phyloP scores from a whole-genome alignment of 2,888 invertebrate species.

The Erebia palarica region DNA sequence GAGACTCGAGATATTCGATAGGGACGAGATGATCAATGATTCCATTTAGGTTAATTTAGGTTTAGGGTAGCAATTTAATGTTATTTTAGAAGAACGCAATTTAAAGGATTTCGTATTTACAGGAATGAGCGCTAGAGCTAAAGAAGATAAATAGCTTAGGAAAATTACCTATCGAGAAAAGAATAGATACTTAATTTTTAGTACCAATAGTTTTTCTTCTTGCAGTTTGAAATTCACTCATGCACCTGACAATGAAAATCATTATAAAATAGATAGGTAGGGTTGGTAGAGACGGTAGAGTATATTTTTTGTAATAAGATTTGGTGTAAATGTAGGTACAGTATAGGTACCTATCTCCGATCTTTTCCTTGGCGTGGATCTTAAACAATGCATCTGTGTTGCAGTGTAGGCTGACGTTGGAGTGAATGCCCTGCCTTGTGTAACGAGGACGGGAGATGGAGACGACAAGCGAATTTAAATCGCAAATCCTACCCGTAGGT shows the following conservation, averaged over 20 bases:
- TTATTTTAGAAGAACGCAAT: neutral
- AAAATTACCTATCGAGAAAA: too few relatives aligned
- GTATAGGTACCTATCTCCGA: neutral
- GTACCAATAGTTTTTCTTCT: too few relatives aligned
- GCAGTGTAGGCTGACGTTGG: constrained; percentile 33
- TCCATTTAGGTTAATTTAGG: neutral
- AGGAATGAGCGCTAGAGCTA: too few relatives aligned
- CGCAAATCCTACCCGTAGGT: constrained; percentile 32
- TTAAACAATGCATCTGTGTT: constrained; percentile 32
- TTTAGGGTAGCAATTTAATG: too few relatives aligned
- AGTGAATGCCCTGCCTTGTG: constrained; percentile 51
- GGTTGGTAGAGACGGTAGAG: too few relatives aligned
- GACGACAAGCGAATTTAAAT: constrained; percentile 46
- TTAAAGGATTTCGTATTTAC: too few relatives aligned
- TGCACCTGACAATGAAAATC: too few relatives aligned
- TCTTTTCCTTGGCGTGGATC: constrained; percentile 1
- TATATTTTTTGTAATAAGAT: neutral
- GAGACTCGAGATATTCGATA: constrained; percentile 25
- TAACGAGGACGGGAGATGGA: constrained; percentile 45
- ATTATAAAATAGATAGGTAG: too few relatives aligned
- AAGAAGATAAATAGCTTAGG: too few relatives aligned
- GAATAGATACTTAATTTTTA: too few relatives aligned
- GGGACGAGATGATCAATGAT: constrained; percentile 35
- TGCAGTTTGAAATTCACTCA: too few relatives aligned
- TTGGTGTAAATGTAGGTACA: neutral